Conservation (phyloP, 2,888 invertebrate species). For the Ernsta delagoae region DNA sequence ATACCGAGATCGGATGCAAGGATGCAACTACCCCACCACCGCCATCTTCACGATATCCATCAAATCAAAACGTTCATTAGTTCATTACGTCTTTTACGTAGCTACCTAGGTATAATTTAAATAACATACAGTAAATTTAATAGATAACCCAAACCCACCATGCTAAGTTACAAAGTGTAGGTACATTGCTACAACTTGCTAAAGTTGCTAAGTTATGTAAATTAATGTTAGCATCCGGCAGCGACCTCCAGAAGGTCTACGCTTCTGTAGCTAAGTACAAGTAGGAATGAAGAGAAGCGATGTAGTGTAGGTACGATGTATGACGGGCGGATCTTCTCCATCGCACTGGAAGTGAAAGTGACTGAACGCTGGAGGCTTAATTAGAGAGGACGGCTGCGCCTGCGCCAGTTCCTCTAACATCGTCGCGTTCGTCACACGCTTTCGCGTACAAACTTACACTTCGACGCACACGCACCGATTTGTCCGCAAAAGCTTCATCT, state of each 20-base stretch:
- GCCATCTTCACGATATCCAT: too few species aligned
- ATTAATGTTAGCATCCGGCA: slow-evolving; percentile 65
- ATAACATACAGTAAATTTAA: too few species aligned
- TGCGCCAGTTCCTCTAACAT: slow-evolving; percentile 77
- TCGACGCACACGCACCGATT: slow-evolving; percentile 46
- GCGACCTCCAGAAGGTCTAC: slow-evolving; percentile 81
- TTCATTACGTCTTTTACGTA: too few species aligned
- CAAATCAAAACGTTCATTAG: too few species aligned
- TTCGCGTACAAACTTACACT: slow-evolving; percentile 43
- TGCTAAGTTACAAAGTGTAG: too few species aligned
- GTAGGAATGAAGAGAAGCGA: slow-evolving; percentile 49
- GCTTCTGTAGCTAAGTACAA: slow-evolving; percentile 48
- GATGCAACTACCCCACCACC: too few species aligned
- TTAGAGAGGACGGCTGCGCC: slow-evolving; percentile 80
- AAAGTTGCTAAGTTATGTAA: slow-evolving; percentile 33
- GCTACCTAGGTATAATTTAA: too few species aligned
- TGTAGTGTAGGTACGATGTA: slow-evolving; percentile 51
- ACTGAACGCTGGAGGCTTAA: slow-evolving; percentile 83
- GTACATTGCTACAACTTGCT: too few species aligned
- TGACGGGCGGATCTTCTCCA: slow-evolving; percentile 70
- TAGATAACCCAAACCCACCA: too few species aligned
- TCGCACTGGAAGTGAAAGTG: slow-evolving; percentile 83
- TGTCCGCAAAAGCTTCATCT: slow-evolving; percentile 42
- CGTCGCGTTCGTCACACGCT: slow-evolving; percentile 71
- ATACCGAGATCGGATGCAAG: too few species aligned